Evolutionary conservation across 2,888 invertebrate species (phyloP).

Genomic region (Epirrhoe tristata): DNA sequence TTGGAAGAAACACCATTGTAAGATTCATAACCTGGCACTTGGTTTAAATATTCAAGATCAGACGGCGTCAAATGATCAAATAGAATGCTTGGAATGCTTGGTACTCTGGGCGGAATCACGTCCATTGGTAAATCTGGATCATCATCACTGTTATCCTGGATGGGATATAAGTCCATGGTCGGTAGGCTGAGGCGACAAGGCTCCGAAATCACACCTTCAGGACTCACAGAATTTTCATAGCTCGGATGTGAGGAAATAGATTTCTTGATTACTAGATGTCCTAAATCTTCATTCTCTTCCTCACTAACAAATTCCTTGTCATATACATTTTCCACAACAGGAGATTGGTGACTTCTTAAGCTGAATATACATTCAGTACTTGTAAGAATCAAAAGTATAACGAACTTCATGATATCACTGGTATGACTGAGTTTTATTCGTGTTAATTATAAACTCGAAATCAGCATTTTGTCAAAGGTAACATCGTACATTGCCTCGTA

Average conservation of each 20-base stretch:
- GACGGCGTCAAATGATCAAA: conserved; percentile 32
- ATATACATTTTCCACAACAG: conserved; percentile 4
- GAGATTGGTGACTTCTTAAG: conserved; percentile 4
- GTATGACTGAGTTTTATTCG: conserved; percentile 39
- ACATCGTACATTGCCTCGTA: conserved; percentile 26
- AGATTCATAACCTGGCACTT: conserved; percentile 11
- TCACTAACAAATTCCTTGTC: conserved; percentile 6
- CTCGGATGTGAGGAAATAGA: conserved; percentile 16
- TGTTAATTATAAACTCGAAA: conserved; percentile 14
- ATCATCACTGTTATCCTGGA: conserved; percentile 22
- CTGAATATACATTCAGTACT: conserved; percentile 24
- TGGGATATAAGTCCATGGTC: conserved; percentile 21
- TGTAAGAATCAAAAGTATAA: conserved; percentile 25
- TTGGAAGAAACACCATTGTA: no score
- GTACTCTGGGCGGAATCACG: conserved; percentile 23
- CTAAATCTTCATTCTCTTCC: conserved; percentile 5
- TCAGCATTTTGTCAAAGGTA: conserved; percentile 41
- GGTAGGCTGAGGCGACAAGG: conserved; percentile 36
- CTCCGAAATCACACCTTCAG: conserved; percentile 22
- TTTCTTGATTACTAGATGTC: conserved; percentile 34
- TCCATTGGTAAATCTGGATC: conserved; percentile 10
- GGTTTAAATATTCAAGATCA: conserved; percentile 20
- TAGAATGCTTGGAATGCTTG: conserved; percentile 15
- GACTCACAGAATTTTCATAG: conserved; percentile 17
- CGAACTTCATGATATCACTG: conserved; percentile 38